These are phyloP conservation scores for Porites lobata DNA, from an alignment of 92 coral and sea anemone genomes.

Conservation along the genomic window DNA sequence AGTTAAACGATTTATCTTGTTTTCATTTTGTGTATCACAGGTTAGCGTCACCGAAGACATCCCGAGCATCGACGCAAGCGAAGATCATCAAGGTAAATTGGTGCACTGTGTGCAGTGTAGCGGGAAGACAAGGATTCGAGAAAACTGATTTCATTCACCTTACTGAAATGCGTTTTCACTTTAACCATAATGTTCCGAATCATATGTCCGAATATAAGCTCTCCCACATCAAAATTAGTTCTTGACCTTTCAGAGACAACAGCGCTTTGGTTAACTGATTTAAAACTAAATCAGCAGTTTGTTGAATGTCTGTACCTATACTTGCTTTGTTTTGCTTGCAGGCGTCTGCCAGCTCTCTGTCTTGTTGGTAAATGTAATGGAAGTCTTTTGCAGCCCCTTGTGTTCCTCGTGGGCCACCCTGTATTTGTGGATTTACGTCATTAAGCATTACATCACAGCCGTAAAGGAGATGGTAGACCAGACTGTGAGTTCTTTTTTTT, in stretches of 20 bases:
- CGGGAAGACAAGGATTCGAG: too few relatives aligned
- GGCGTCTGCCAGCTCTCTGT: constrained; percentile 45
- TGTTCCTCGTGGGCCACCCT: constrained; percentile 75
- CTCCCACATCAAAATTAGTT: too few relatives aligned
- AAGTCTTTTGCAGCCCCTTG: constrained; percentile 42
- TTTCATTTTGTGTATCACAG: neutral
- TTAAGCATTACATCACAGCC: constrained; percentile 74
- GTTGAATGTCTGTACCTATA: neutral
- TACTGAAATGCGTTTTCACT: too few relatives aligned
- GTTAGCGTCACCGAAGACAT: neutral
- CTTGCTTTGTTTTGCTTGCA: neutral
- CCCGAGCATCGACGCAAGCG: neutral
- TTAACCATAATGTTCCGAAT: too few relatives aligned
- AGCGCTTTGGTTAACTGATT: too few relatives aligned
- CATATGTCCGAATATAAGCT: too few relatives aligned
- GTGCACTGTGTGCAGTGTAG: neutral
- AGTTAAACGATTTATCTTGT: too few relatives aligned
- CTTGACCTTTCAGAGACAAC: too few relatives aligned
- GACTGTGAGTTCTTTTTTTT: constrained; percentile 17
- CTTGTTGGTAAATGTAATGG: constrained; percentile 60
- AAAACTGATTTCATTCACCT: too few relatives aligned
- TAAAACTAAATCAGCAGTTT: neutral
- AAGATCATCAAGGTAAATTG: neutral
- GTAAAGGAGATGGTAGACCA: constrained; percentile 64
- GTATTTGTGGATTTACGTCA: constrained; percentile 69